Conservation (phyloP, 2,797 vertebrate species). For the Masticophis lateralis region DNA sequence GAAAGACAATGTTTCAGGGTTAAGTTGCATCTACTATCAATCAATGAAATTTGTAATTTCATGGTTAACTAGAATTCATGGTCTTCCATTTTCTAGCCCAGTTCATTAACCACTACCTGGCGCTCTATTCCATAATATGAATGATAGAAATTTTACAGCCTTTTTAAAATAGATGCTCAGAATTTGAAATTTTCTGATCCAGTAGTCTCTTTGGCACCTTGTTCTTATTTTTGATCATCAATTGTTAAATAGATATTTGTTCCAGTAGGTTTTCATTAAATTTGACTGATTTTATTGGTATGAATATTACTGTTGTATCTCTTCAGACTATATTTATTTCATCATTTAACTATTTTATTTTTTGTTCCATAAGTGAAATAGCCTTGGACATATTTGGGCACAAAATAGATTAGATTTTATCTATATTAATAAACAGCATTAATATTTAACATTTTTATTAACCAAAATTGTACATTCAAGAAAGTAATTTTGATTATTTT, state of each 20-base stretch:
- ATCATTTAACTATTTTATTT: background rate
- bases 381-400: background rate
- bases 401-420: background rate
- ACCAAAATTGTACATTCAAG: conserved; percentile 42
- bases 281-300: background rate
- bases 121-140: background rate
- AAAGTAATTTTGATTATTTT: conserved; percentile 48
- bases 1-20: fast-evolving
- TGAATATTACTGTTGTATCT: background rate
- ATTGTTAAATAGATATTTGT: background rate
- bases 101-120: background rate
- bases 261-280: background rate
- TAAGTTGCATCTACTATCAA: background rate
- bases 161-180: background rate
- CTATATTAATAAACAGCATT: conserved; percentile 18
- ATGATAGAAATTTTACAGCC: background rate
- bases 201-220: background rate
- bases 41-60: background rate
- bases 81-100: background rate
- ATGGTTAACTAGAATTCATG: background rate
- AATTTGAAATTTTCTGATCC: background rate
- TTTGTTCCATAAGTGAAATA: background rate
- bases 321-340: background rate
- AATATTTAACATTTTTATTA: conserved; percentile 58
- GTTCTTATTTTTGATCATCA: background rate